Evolutionary conservation across 2,797 vertebrate genomes (phyloP).

Genomic region (Lutjanus campechanus): DNA sequence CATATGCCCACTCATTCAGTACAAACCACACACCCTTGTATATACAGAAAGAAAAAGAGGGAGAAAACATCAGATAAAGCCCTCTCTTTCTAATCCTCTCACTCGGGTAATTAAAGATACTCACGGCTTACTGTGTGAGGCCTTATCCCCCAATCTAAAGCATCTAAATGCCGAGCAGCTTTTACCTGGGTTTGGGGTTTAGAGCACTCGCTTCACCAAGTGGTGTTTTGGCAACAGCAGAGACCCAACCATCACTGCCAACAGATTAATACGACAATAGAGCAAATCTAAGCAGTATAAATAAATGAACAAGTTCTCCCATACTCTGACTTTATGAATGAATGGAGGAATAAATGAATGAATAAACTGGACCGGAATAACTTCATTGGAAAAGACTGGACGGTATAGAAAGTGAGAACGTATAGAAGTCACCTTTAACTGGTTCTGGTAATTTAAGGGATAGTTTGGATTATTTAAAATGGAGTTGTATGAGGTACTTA

Average conservation of each 20-base stretch:
- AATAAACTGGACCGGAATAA: not conserved
- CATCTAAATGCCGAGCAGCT: slow-evolving; percentile 73
- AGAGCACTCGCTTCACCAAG: slow-evolving; percentile 74
- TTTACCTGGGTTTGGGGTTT: slow-evolving; percentile 75
- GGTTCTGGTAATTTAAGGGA: not conserved
- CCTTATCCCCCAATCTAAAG: slow-evolving; percentile 80
- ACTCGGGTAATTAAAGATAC: slow-evolving; percentile 82
- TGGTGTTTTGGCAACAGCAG: slow-evolving; percentile 79
- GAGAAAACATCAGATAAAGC: slow-evolving; percentile 73
- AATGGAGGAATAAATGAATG: slow-evolving; percentile 8
- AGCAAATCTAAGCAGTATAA: slow-evolving; percentile 31
- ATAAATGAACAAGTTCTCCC: slow-evolving; percentile 24
- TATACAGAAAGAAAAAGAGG: slow-evolving; percentile 26
- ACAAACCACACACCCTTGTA: slow-evolving; percentile 36
- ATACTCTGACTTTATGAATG: slow-evolving; percentile 37
- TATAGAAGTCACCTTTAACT: not conserved
- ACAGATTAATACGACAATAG: slow-evolving; percentile 56
- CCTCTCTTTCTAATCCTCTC: slow-evolving; percentile 77
- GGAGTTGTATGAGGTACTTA: no score
- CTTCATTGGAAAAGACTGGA: not conserved
- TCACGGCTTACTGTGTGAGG: slow-evolving; percentile 71
- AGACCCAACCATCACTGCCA: slow-evolving; percentile 53
- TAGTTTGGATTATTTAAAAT: no score
- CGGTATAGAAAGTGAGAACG: no score
- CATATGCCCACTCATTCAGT: slow-evolving; percentile 24